Percentiles rank a stretch among this genome's conserved stretches.
phyloP scores from a whole-genome alignment of 2,113 vertebrate species.

The Mionectes macconnelli region DNA sequence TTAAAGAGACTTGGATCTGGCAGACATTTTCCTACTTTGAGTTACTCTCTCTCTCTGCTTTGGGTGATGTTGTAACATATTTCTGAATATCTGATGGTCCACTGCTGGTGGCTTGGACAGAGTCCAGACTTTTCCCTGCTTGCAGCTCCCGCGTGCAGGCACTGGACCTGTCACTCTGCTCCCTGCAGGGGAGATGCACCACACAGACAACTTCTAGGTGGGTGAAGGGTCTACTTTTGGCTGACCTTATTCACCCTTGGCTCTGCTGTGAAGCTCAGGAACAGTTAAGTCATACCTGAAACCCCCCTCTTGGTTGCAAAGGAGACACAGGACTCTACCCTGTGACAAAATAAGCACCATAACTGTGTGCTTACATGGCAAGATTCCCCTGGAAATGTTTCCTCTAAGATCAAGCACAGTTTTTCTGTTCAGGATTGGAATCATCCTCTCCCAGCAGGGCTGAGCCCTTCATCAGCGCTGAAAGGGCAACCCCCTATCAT shows the following conservation, averaged over 20 bases:
- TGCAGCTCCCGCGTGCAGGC: not conserved
- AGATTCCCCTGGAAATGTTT: not conserved
- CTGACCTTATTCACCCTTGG: not conserved
- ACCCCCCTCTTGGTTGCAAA: not conserved
- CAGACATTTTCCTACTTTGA: not conserved
- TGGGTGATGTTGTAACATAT: not conserved
- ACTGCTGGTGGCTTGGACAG: not conserved
- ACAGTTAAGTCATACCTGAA: not conserved
- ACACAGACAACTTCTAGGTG: not conserved
- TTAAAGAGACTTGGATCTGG: not conserved
- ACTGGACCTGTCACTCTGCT: not conserved
- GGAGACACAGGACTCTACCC: not conserved
- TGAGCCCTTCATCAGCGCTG: not conserved
- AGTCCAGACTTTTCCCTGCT: not conserved
- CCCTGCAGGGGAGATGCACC: not conserved
- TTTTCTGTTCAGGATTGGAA: conserved; percentile 7
- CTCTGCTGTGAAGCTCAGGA: not conserved
- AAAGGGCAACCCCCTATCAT: conserved; percentile 47
- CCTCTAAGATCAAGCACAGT: not conserved
- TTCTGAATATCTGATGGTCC: not conserved
- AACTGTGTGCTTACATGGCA: not conserved
- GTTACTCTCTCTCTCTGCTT: not conserved
- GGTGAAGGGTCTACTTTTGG: not conserved
- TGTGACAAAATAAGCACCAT: not conserved
- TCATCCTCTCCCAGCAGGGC: not conserved